Conservation (phyloP, 2,113 vertebrate species). For the Raja brachyura region DNA sequence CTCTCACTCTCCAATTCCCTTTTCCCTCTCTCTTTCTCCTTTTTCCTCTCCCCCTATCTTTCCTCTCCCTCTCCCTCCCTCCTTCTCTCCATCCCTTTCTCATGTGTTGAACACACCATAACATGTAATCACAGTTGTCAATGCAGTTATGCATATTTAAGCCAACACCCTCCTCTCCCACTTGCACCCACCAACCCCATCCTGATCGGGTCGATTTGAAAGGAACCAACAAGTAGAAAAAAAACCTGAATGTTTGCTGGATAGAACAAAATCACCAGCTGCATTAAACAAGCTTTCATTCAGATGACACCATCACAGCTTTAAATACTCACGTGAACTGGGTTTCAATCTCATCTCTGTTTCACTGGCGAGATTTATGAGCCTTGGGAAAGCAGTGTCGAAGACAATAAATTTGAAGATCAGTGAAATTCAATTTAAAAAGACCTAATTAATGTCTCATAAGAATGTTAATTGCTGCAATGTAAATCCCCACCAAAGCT, state of each 20-base stretch:
- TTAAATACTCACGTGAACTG: background rate
- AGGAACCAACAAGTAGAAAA: background rate
- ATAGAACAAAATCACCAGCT: background rate
- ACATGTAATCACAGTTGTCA: too few species aligned
- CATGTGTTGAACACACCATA: background rate
- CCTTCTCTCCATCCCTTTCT: background rate
- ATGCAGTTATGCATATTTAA: too few species aligned
- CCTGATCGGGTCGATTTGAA: background rate
- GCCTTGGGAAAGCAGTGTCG: background rate
- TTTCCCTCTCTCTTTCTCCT: background rate
- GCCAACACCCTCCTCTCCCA: too few species aligned
- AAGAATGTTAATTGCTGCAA: background rate
- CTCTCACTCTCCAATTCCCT: background rate
- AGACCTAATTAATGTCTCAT: background rate
- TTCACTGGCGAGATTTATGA: background rate
- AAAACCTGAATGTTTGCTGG: background rate
- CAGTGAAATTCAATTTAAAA: slow-evolving; percentile 5
- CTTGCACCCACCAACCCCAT: too few species aligned
- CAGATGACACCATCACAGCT: background rate
- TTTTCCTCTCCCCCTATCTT: background rate
- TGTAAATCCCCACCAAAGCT: background rate
- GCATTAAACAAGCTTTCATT: background rate
- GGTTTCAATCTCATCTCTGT: background rate
- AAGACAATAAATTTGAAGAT: background rate
- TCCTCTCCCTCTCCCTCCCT: background rate